A percentile compares a stretch with the other conserved stretches of the same genome.
Conservation (phyloP, 2,797 vertebrate genomes). For the Vespertilio murinus region DNA sequence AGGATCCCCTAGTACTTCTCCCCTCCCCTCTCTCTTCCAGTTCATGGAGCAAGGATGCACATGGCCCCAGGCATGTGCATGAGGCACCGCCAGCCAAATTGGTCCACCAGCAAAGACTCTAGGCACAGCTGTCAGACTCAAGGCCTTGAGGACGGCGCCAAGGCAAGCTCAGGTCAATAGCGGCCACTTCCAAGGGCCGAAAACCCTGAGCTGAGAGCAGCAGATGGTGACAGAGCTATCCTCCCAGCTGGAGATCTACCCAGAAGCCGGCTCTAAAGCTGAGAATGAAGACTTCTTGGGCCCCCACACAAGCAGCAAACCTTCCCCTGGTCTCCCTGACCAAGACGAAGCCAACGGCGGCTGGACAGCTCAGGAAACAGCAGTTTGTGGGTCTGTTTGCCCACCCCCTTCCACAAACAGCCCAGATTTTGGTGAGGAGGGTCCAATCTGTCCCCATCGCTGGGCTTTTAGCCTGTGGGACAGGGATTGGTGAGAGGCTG, state of each 20-base stretch:
- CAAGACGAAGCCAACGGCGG: background rate
- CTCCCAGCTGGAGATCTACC: background rate
- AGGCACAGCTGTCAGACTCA: background rate
- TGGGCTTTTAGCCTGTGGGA: background rate
- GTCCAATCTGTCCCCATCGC: background rate
- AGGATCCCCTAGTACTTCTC: background rate
- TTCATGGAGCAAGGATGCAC: background rate
- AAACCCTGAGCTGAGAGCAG: background rate
- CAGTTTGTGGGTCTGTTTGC: background rate
- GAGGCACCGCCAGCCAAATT: constrained; percentile 2
- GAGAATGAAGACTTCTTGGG: background rate
- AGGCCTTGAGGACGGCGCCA: background rate
- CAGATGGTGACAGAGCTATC: background rate
- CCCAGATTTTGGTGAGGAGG: background rate
- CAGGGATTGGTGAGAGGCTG: background rate
- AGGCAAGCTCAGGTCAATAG: background rate
- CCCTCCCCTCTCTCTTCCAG: background rate
- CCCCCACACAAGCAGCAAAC: background rate
- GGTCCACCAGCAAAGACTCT: background rate
- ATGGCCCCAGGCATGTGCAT: background rate
- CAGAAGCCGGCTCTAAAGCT: background rate
- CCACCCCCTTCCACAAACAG: background rate
- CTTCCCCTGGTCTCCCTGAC: background rate
- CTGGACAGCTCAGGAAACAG: background rate
- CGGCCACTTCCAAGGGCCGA: background rate